Evolutionary conservation across 2,888 invertebrate species (phyloP).

Genomic region (Hemicrepidius hirtus): DNA sequence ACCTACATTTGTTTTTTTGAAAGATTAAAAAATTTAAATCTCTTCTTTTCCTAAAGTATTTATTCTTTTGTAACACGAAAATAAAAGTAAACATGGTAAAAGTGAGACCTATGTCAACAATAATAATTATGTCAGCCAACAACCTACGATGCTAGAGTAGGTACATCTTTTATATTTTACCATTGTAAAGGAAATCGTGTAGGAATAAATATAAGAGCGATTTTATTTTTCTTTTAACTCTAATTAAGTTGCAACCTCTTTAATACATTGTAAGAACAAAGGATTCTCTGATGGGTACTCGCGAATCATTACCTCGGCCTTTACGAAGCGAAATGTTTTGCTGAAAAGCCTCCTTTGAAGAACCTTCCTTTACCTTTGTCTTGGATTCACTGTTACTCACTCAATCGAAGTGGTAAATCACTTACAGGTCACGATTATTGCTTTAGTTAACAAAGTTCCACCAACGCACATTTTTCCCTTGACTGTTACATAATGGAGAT

Average conservation of each 20-base stretch:
- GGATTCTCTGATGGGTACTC: constrained; percentile 2
- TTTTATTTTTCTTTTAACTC: background rate
- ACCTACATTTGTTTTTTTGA: background rate
- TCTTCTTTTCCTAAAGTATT: background rate
- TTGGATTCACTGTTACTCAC: constrained; percentile 13
- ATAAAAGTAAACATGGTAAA: background rate
- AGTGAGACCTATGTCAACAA: constrained; percentile 32
- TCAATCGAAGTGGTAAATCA: constrained; percentile 8
- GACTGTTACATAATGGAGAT: constrained; percentile 8
- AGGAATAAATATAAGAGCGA: background rate
- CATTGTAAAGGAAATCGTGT: background rate
- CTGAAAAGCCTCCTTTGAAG: constrained; percentile 16
- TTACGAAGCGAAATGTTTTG: constrained; percentile 3
- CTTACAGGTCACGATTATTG: constrained; percentile 10
- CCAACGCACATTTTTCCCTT: constrained; percentile 10
- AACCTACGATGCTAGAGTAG: constrained; percentile 8
- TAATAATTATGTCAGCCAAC: background rate
- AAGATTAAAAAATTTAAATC: too few species aligned
- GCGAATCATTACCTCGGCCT: constrained; percentile 24
- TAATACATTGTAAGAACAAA: constrained; percentile 23
- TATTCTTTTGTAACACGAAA: background rate
- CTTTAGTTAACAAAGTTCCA: constrained; percentile 5
- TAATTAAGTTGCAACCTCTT: background rate
- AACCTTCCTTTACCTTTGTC: constrained; percentile 20
- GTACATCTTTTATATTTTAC: background rate